Conservation (phyloP, 2,888 invertebrate species). For the Portevinia maculata region DNA sequence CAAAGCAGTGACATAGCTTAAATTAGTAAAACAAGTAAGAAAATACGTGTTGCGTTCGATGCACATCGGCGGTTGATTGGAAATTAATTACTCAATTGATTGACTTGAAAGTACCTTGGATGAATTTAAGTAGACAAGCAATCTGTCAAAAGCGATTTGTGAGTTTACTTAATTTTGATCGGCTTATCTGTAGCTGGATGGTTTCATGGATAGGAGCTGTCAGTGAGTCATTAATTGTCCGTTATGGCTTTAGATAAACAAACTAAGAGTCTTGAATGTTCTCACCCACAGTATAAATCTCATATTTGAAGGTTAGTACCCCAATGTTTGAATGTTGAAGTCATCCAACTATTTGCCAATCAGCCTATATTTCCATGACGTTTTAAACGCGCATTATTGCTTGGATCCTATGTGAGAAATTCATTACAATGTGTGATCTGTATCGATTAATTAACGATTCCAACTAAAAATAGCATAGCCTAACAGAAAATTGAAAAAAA, state of each 20-base stretch:
- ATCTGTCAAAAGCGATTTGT: conserved; percentile 32
- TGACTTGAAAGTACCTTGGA: conserved; percentile 36
- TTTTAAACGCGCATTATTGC: too few species aligned
- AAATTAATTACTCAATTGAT: conserved; percentile 52
- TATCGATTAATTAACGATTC: too few species aligned
- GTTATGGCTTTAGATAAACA: neutral
- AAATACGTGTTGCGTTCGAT: conserved; percentile 8
- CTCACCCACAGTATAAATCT: neutral
- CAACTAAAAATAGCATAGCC: conserved; percentile 15
- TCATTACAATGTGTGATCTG: too few species aligned
- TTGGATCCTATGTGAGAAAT: too few species aligned
- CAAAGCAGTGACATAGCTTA: conserved; percentile 35
- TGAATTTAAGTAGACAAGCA: conserved; percentile 52
- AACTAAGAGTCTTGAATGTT: neutral
- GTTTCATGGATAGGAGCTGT: conserved; percentile 28
- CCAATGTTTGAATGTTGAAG: too few species aligned
- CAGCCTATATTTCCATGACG: too few species aligned
- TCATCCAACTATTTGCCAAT: too few species aligned
- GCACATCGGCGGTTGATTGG: conserved; percentile 11
- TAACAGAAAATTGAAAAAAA: neutral
- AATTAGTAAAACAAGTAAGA: conserved; percentile 13
- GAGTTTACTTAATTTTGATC: conserved; percentile 16
- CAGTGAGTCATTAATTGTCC: neutral
- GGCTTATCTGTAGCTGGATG: conserved; percentile 17
- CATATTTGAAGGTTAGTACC: too few species aligned